Evolutionary conservation across 2,797 vertebrate species (phyloP).

Genomic region (Nannoperca australis): DNA sequence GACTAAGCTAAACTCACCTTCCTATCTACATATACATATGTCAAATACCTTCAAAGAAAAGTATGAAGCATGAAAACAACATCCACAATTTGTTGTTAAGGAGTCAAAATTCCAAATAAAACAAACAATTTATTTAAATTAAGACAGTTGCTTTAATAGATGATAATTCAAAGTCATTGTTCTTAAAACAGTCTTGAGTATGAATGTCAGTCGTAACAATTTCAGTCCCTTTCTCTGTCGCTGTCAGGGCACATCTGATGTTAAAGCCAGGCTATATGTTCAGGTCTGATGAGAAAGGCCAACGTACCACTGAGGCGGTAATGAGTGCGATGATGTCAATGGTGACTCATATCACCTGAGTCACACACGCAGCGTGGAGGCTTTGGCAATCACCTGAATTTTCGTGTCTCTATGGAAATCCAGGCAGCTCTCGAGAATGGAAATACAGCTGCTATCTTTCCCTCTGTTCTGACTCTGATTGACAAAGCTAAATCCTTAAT

Average conservation of each 20-base stretch:
- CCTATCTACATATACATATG: neutral
- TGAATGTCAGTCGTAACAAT: conserved; percentile 19
- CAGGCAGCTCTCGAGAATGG: conserved; percentile 36
- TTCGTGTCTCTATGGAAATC: conserved; percentile 66
- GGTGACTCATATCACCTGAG: conserved; percentile 75
- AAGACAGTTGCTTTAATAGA: neutral
- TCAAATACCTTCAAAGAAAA: neutral
- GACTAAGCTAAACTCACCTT: neutral
- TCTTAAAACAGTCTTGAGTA: conserved; percentile 10
- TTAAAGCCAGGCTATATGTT: conserved; percentile 55
- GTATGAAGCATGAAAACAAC: neutral
- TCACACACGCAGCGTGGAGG: conserved; percentile 45
- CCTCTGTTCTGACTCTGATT: conserved; percentile 66
- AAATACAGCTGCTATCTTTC: conserved; percentile 65
- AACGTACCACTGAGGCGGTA: conserved; percentile 37
- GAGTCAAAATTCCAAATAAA: neutral
- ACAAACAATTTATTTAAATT: neutral
- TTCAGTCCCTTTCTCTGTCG: conserved; percentile 23
- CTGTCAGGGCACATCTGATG: conserved; percentile 41
- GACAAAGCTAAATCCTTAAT: conserved; percentile 79
- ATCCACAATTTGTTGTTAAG: neutral
- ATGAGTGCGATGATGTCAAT: conserved; percentile 68
- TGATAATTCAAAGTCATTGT: conserved; percentile 1
- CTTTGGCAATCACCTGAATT: conserved; percentile 57
- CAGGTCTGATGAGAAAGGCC: conserved; percentile 45